These are phyloP conservation scores for Semotilus atromaculatus DNA, from an alignment of 2,797 vertebrate species.

Conservation along the genomic window DNA sequence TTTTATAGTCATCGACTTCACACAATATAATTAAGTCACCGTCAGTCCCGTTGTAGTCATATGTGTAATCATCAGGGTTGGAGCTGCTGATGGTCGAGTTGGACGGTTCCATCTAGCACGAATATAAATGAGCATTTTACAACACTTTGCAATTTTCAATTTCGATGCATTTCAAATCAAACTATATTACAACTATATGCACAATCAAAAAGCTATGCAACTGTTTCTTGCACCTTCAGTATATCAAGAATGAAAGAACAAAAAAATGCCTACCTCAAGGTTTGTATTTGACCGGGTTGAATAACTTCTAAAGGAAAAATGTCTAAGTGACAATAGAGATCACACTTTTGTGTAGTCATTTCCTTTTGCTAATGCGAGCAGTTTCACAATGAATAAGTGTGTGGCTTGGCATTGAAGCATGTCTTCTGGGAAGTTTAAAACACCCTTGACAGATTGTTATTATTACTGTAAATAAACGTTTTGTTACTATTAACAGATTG, in stretches of 20 bases:
- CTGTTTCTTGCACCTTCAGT: too few species aligned
- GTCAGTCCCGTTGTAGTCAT: fast-evolving
- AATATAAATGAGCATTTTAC: neutral
- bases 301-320: neutral
- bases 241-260: neutral
- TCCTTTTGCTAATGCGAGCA: slow-evolving; percentile 17
- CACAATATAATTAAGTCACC: neutral
- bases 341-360: neutral
- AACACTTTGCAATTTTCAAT: neutral
- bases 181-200: neutral
- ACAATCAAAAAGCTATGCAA: neutral
- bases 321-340: neutral
- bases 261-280: neutral
- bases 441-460: neutral
- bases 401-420: neutral
- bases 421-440: slow-evolving; percentile 11
- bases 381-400: slow-evolving; percentile 41
- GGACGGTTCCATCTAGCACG: neutral
- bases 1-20: neutral
- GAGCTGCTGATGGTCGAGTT: neutral
- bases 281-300: too few species aligned
- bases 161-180: too few species aligned
- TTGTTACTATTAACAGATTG: neutral
- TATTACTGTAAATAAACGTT: too few species aligned
- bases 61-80: neutral